A percentile compares a stretch with the other conserved stretches of the same genome.
phyloP scores from a whole-genome alignment of 2,113 vertebrate genomes.

The Sorex fumeus region DNA sequence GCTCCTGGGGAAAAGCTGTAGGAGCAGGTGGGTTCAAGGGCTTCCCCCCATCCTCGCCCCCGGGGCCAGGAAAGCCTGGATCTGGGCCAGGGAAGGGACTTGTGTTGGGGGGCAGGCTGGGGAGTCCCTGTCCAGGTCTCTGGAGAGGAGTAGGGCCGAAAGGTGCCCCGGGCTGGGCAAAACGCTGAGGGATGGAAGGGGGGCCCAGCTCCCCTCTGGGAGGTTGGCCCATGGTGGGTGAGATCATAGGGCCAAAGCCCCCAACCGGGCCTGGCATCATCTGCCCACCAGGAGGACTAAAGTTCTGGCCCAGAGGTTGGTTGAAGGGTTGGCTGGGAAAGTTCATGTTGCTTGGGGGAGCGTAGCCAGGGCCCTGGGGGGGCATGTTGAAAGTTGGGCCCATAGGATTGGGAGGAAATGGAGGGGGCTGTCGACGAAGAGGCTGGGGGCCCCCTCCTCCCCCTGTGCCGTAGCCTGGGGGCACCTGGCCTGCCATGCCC shows the following conservation, averaged over 20 bases:
- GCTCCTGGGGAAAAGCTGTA: conserved; percentile 86
- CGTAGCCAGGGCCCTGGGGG: conserved; percentile 89
- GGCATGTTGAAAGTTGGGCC: conserved; percentile 95
- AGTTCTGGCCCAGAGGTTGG: conserved; percentile 91
- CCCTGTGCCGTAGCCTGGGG: conserved; percentile 86
- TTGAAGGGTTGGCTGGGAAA: conserved; percentile 89
- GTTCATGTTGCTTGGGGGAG: conserved; percentile 87
- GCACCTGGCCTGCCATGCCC: conserved; percentile 91
- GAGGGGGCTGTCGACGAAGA: conserved; percentile 88
- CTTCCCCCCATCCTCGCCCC: conserved; percentile 88
- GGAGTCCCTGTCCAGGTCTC: conserved; percentile 90
- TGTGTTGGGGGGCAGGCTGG: conserved; percentile 91
- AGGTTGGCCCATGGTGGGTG: conserved; percentile 91
- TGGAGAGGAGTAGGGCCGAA: conserved; percentile 95
- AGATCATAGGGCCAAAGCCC: conserved; percentile 96
- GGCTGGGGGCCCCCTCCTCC: conserved; percentile 86
- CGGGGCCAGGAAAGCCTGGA: conserved; percentile 83
- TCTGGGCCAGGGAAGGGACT: conserved; percentile 91
- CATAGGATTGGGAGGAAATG: conserved; percentile 92
- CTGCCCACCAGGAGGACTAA: conserved; percentile 94
- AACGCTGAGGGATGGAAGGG: conserved; percentile 91
- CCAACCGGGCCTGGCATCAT: conserved; percentile 92
- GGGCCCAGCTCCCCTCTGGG: conserved; percentile 91
- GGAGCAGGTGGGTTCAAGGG: conserved; percentile 82
- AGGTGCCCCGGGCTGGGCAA: conserved; percentile 91